Percentiles rank a stretch among this genome's conserved stretches.
These are phyloP conservation scores for Zeuzera pyrina DNA, from an alignment of 2,888 invertebrate species.

Conservation along the genomic window DNA sequence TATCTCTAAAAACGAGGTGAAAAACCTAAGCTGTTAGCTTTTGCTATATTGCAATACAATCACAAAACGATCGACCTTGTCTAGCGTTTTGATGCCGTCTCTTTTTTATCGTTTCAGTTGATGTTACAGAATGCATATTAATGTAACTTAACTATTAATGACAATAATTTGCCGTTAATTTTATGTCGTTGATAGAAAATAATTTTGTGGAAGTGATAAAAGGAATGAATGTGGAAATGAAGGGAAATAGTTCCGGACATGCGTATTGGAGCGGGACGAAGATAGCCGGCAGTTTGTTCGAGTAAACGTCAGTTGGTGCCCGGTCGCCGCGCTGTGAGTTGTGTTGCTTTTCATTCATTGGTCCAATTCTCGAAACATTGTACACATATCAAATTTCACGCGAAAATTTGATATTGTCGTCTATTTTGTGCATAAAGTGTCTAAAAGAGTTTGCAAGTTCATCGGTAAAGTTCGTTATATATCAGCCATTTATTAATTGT, in stretches of 20 bases:
- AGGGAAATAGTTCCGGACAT: slow-evolving; percentile 61
- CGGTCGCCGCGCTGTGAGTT: slow-evolving; percentile 49
- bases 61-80: slow-evolving; percentile 57
- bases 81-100: slow-evolving; percentile 23
- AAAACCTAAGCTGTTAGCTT: slow-evolving; percentile 39
- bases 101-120: slow-evolving; percentile 21
- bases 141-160: background rate
- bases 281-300: slow-evolving; percentile 33
- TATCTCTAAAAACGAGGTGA: slow-evolving; percentile 51
- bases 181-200: background rate
- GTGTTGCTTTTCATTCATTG: slow-evolving; percentile 19
- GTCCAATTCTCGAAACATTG: slow-evolving; percentile 30
- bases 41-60: slow-evolving; percentile 40
- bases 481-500: slow-evolving; percentile 2
- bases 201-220: slow-evolving; percentile 15
- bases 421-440: slow-evolving; percentile 55
- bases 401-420: slow-evolving; percentile 70
- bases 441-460: slow-evolving; percentile 43
- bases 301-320: slow-evolving; percentile 52
- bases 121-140: background rate
- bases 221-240: slow-evolving; percentile 36
- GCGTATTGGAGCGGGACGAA: slow-evolving; percentile 61
- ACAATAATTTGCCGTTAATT: background rate
- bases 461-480: slow-evolving; percentile 43
- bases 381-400: slow-evolving; percentile 71